Evolutionary conservation across 2,797 vertebrate genomes (phyloP), one percentile per base, ranked within the genome.

Genomic region (Poecile montanus): DNA sequence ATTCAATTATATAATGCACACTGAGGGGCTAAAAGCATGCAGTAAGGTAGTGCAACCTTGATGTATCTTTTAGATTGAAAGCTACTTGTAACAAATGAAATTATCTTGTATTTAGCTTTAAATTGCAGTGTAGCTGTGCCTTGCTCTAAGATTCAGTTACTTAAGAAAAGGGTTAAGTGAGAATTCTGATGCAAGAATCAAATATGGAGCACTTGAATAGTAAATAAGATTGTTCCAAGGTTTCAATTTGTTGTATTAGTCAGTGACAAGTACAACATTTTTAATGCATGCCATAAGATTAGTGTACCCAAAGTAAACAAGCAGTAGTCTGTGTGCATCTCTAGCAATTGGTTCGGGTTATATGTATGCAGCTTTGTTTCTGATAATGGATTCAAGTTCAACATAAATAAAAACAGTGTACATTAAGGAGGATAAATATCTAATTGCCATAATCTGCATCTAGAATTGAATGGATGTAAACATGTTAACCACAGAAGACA

Each of bases 351-450:
- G 92, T 82, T 83, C 67, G 93, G 67, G 92, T 82, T 96, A 88
- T 96, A 94, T 93, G 92, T 91, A 40, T 95, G 93, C 96, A 97
- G 97, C 97, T 97, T 98, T 97, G 98, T 98, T 97, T 97, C 96
- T 96, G 95, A 94, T 97, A 97, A 97, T 97, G 97, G 96, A 96
- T 97, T 96, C 97, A 93, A 97, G 91, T 96, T 96, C 97, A 97
- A 95, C 96, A 91, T 96, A 97, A 97, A 97, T 97, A 94, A 96
- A 97, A 97, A 93, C 95, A 97, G 91, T 88, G 95, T 95, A 96
- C 95, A 97, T 97, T 97, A 97, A 94, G 88, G 61, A 34, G 80
- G 93, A 94, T 93, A 97, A 96, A 97, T 94, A 97, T 94, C 95
- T 97, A 94, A 97, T 95, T 97, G 96, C 96, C 96, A 91, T 97